These are phyloP conservation scores for Halcyon chelicuti DNA, from an alignment of 2,797 vertebrate species.

Conservation along the genomic window DNA sequence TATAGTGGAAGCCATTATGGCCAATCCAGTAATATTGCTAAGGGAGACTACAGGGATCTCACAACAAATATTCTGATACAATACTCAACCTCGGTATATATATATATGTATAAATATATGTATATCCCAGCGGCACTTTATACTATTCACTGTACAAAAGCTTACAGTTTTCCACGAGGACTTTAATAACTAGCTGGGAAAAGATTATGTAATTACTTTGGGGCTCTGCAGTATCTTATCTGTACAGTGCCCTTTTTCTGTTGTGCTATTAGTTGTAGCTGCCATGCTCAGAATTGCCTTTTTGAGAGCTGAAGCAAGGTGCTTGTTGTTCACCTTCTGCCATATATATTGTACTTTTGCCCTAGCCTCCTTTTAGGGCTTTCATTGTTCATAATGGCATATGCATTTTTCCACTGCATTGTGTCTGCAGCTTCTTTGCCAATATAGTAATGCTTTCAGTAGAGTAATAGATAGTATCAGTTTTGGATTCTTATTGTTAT, in stretches of 20 bases:
- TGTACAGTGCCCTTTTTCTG: constrained; percentile 85
- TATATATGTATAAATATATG: constrained; percentile 88
- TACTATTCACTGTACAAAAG: constrained; percentile 98
- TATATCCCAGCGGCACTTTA: constrained; percentile 99
- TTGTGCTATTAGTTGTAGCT: constrained; percentile 90
- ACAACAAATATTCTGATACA: constrained; percentile 89
- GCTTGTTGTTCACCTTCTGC: constrained; percentile 90
- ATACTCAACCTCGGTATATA: constrained; percentile 89
- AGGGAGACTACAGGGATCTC: constrained; percentile 94
- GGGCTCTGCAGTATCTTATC: constrained; percentile 84
- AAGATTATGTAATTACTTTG: constrained; percentile 83
- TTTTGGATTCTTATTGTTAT: constrained; percentile 95
- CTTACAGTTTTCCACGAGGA: constrained; percentile 86
- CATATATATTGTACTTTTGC: constrained; percentile 88
- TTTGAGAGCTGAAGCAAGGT: constrained; percentile 94
- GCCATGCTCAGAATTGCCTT: constrained; percentile 94
- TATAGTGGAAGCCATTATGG: constrained; percentile 82
- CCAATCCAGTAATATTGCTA: constrained; percentile 83
- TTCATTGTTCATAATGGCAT: constrained; percentile 90
- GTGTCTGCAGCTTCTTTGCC: constrained; percentile 98
- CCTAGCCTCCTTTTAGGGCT: constrained; percentile 86
- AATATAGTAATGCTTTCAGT: constrained; percentile 98
- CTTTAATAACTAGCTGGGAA: constrained; percentile 84
- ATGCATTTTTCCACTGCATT: constrained; percentile 92
- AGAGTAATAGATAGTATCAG: constrained; percentile 97